Base-by-base conservation (phyloP, 2,797 vertebrate species). In the Gambelia wislizenii region DNA sequence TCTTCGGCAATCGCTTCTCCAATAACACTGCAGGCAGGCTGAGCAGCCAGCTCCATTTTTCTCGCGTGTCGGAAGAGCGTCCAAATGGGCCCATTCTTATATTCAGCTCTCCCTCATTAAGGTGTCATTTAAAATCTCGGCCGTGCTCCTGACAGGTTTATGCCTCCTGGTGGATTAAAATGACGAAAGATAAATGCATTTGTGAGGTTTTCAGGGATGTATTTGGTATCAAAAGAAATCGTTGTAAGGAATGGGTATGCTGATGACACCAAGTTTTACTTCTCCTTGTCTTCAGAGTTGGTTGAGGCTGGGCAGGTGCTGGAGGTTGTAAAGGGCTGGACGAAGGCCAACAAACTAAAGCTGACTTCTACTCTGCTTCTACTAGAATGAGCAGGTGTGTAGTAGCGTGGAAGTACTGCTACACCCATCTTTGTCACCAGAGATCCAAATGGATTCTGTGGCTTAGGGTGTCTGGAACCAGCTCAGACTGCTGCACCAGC, bases 71-170 rank as follows among this genome's bases (percentile, higher is more conserved):
- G 30, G 83, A 72, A 92, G 76, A 67, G 36, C 80, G 85, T 84
- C 79, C 72, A 90, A 94, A 89, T 70, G 92, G 92, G 47, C 87
- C 79, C 74, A 88, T 92, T 87, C 89, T 92, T 92, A 86, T 91
- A 89, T 94, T 82, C 82, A 81, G 52, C 89, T 91, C 4, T n/a
- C 83, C 30, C 83, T 90, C 91, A 89, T 95, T 93, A 90, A 22
- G 49, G 87, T 91, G 91, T 92, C 93, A 92, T 89, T 94, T 91
- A 88, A 91, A 92, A 85, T 89, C 86, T 91, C 87, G 39, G 3
- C 59, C 39, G 47, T 79, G 56, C 84, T 90, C 67, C 4, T 44
- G 85, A 61, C 77, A 91, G 85, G 85, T 94, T 93, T 76, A 85
- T 90, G 88, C 88, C 90, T 93, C 92, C 91, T 3, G 0, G 84